A percentile compares a stretch with the other conserved stretches of the same genome.
phyloP scores from a whole-genome alignment of 1,140 invertebrate genomes.

The Drosophila leontia region DNA sequence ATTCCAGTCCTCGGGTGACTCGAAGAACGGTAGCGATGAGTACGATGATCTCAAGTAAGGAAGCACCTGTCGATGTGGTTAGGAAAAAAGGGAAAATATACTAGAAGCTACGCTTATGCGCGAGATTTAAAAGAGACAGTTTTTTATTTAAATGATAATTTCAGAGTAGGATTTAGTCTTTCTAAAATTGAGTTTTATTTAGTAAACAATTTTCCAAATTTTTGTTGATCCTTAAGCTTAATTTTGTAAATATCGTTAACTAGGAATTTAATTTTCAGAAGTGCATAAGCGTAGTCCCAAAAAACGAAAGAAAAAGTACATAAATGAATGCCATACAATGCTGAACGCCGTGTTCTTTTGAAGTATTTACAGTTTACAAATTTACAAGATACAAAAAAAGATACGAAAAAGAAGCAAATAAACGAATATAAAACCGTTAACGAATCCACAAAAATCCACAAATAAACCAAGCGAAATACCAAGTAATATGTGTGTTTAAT shows the following conservation, averaged over 20 bases:
- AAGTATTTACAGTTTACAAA: constrained; percentile 83
- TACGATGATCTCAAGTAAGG: constrained; percentile 81
- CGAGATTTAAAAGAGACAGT: neutral
- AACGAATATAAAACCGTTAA: constrained; percentile 35
- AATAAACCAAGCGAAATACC: neutral
- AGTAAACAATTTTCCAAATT: neutral
- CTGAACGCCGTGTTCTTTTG: constrained; percentile 72
- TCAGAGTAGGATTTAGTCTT: neutral
- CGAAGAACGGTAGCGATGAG: constrained; percentile 83
- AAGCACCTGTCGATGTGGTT: constrained; percentile 5
- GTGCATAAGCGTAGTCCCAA: constrained; percentile 4
- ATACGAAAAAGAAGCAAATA: constrained; percentile 14
- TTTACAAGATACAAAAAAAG: constrained; percentile 60
- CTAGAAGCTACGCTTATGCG: constrained; percentile 20
- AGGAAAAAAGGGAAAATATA: neutral
- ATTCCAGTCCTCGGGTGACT: constrained; percentile 78
- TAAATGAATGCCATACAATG: constrained; percentile 41
- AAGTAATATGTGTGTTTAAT: constrained; percentile 20
- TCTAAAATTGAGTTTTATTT: neutral
- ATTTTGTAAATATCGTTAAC: constrained; percentile 9
- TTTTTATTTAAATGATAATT: neutral
- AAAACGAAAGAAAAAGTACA: constrained; percentile 16
- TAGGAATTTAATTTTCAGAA: neutral
- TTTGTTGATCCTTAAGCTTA: neutral
- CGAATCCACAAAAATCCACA: neutral